These are phyloP conservation scores for Heliconius ethilla DNA, from an alignment of 2,888 invertebrate genomes.

Conservation along the genomic window DNA sequence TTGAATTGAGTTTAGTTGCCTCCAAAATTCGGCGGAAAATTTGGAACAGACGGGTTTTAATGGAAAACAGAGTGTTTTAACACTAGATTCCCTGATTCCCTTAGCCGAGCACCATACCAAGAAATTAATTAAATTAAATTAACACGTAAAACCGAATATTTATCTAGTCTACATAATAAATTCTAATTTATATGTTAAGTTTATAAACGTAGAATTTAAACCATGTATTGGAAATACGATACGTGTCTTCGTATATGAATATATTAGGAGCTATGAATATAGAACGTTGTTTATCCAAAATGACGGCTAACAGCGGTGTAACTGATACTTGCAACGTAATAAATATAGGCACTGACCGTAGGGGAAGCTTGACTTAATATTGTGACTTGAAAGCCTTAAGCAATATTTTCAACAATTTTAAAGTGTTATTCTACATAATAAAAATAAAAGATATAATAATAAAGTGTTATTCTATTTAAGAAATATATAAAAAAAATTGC, in stretches of 20 bases:
- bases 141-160: not conserved
- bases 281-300: conserved; percentile 3
- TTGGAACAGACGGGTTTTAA: not conserved
- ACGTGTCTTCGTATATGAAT: not conserved
- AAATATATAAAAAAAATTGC: too few relatives aligned
- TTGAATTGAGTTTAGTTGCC: conserved; percentile 26
- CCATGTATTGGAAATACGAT: conserved; percentile 9
- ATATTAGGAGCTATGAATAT: conserved; percentile 17
- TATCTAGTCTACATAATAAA: not conserved
- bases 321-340: not conserved
- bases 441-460: too few relatives aligned
- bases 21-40: not conserved
- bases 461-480: too few relatives aligned
- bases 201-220: conserved; percentile 12
- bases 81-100: not conserved
- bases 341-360: conserved; percentile 9
- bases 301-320: not conserved
- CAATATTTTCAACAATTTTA: too few relatives aligned
- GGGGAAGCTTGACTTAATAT: too few relatives aligned
- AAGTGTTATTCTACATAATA: too few relatives aligned
- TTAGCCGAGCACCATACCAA: not conserved
- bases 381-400: too few relatives aligned
- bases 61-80: not conserved
- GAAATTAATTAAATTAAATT: not conserved
- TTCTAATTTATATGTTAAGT: conserved; percentile 14